These are phyloP conservation scores for Schrankia costaestrigalis DNA, from an alignment of 2,888 invertebrate species.

Conservation along the genomic window DNA sequence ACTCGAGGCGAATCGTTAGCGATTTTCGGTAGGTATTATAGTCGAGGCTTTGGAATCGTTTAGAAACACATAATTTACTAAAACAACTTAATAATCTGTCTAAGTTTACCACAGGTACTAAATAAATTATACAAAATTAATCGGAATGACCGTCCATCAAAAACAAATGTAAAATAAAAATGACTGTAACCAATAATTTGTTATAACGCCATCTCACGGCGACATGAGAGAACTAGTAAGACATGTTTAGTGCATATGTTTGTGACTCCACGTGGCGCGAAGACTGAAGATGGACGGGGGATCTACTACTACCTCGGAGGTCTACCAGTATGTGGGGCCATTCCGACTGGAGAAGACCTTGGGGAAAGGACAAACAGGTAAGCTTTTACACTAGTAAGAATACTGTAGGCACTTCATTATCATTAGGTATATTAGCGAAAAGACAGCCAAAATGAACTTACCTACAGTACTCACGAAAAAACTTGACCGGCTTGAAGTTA, in stretches of 20 bases:
- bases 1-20: too few relatives aligned
- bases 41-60: constrained; percentile 2
- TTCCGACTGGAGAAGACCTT: constrained; percentile 99
- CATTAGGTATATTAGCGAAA: too few relatives aligned
- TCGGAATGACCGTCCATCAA: constrained; percentile 20
- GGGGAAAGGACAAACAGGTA: constrained; percentile 99
- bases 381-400: too few relatives aligned
- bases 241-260: constrained; percentile 39
- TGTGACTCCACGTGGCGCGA: constrained; percentile 31
- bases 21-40: too few relatives aligned
- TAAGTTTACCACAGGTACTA: too few relatives aligned
- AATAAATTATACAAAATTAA: too few relatives aligned
- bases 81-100: neutral
- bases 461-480: too few relatives aligned
- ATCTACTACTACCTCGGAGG: constrained; percentile 65
- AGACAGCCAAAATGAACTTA: too few relatives aligned
- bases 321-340: constrained; percentile 98
- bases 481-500: too few relatives aligned
- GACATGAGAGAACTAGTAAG: constrained; percentile 28
- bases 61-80: neutral
- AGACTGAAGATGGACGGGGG: constrained; percentile 65
- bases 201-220: constrained; percentile 26
- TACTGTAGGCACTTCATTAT: too few relatives aligned
- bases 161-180: constrained; percentile 17
- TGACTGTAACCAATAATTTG: constrained; percentile 23